Percentiles rank a stretch among this genome's conserved stretches.
Conservation (phyloP, 2,888 invertebrate genomes). For the Schizotus pectinicornis region DNA sequence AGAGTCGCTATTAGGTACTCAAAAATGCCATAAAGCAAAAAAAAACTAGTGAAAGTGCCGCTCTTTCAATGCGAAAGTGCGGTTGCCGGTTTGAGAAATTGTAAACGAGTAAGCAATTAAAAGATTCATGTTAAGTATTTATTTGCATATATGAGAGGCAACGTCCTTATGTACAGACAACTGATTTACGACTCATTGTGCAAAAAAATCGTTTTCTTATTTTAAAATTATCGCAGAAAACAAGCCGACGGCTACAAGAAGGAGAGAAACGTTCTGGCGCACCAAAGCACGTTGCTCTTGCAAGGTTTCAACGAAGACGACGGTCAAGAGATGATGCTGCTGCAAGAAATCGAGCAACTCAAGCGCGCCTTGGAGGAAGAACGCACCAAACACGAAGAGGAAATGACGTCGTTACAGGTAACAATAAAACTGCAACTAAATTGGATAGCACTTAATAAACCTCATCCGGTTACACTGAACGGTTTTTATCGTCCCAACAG, state of each 20-base stretch:
- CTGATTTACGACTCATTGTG: too few species aligned
- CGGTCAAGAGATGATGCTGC: constrained; percentile 62
- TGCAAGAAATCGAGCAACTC: constrained; percentile 69
- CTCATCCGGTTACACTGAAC: constrained; percentile 3
- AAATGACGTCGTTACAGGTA: constrained; percentile 68
- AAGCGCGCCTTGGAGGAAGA: constrained; percentile 69
- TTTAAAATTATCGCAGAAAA: constrained; percentile 54
- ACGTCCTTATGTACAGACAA: too few species aligned
- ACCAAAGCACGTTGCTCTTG: constrained; percentile 69
- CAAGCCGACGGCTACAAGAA: constrained; percentile 69
- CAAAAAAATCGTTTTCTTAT: too few species aligned
- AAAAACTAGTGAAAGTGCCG: too few species aligned
- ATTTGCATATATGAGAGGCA: not conserved
- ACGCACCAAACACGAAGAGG: constrained; percentile 62
- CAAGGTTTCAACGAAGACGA: constrained; percentile 66
- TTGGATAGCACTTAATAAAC: constrained; percentile 4
- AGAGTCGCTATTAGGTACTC: constrained; percentile 39
- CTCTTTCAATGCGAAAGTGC: too few species aligned
- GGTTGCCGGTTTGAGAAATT: not conserved
- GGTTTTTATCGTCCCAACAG: constrained; percentile 44
- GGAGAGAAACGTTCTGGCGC: constrained; percentile 68
- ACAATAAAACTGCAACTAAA: not conserved
- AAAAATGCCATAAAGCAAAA: too few species aligned
- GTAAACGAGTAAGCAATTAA: not conserved
- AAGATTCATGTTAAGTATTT: not conserved